These are phyloP conservation scores for Siniperca obscura DNA, from an alignment of 2,797 vertebrate species.

Conservation along the genomic window DNA sequence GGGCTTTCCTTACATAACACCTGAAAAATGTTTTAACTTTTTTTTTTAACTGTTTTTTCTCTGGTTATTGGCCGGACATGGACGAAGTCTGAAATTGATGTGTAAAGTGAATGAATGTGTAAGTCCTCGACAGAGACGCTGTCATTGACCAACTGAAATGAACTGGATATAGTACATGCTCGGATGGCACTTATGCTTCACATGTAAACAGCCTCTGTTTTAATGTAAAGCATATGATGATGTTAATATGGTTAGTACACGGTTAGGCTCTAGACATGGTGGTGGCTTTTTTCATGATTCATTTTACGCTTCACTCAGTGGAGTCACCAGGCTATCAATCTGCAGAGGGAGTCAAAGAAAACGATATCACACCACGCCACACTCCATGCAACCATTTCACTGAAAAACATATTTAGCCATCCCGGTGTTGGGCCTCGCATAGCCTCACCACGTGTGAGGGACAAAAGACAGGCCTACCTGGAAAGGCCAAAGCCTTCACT, in stretches of 20 bases:
- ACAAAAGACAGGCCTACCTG: no score
- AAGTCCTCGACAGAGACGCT: background rate
- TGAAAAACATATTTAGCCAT: no score
- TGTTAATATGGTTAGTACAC: background rate
- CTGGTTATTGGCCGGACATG: background rate
- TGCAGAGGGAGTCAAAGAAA: constrained; percentile 18
- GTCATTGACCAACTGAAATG: background rate
- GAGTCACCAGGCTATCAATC: constrained; percentile 28
- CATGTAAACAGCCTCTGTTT: background rate
- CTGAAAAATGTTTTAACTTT: background rate
- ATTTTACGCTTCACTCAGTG: constrained; percentile 26
- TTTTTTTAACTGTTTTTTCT: background rate
- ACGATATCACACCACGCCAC: constrained; percentile 1
- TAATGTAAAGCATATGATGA: background rate
- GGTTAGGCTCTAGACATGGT: background rate
- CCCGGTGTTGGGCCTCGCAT: no score
- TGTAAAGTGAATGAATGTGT: background rate
- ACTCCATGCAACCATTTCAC: no score
- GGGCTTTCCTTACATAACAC: background rate
- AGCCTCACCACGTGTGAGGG: no score
- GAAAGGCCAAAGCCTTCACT: no score
- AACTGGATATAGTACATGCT: constrained; percentile 15
- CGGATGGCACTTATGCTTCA: background rate
- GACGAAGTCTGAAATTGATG: background rate
- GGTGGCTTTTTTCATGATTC: constrained; percentile 38